phyloP scores from a whole-genome alignment of 2,888 invertebrate genomes.

The Tetheella fluctuosa region DNA sequence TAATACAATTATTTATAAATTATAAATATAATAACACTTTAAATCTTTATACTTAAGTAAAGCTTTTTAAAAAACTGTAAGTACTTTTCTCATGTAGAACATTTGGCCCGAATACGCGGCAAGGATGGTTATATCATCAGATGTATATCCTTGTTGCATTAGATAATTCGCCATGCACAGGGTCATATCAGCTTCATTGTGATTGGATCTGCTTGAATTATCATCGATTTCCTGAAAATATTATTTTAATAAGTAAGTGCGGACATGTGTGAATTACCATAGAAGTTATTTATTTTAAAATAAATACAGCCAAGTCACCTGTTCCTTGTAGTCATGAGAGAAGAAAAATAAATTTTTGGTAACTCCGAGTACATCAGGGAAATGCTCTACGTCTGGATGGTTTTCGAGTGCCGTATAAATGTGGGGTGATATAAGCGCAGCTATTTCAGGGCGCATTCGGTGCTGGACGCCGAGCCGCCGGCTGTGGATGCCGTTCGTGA shows the following conservation, averaged over 20 bases:
- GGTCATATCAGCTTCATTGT: constrained; percentile 85
- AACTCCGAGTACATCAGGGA: constrained; percentile 85
- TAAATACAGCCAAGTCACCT: constrained; percentile 53
- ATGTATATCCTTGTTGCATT: constrained; percentile 85
- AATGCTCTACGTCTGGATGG: constrained; percentile 84
- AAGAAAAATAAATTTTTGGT: constrained; percentile 88
- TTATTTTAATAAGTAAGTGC: background rate
- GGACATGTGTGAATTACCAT: background rate
- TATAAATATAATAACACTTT: too few relatives aligned
- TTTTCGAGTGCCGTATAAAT: constrained; percentile 88
- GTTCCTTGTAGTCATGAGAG: constrained; percentile 85
- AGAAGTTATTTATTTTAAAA: constrained; percentile 3
- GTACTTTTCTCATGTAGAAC: constrained; percentile 83
- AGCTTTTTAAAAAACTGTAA: background rate
- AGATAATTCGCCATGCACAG: constrained; percentile 86
- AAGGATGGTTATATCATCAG: constrained; percentile 88
- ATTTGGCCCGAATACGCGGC: constrained; percentile 89
- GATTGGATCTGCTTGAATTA: constrained; percentile 84
- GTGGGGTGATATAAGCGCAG: constrained; percentile 84
- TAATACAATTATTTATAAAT: too few relatives aligned
- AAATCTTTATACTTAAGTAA: too few relatives aligned
- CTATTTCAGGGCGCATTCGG: constrained; percentile 88
- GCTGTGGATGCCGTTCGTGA: constrained; percentile 86
- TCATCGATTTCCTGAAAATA: constrained; percentile 58
- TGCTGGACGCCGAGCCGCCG: constrained; percentile 88